phyloP scores from a whole-genome alignment of 1,140 invertebrate species.

The Mycetomoellerius zeteki region DNA sequence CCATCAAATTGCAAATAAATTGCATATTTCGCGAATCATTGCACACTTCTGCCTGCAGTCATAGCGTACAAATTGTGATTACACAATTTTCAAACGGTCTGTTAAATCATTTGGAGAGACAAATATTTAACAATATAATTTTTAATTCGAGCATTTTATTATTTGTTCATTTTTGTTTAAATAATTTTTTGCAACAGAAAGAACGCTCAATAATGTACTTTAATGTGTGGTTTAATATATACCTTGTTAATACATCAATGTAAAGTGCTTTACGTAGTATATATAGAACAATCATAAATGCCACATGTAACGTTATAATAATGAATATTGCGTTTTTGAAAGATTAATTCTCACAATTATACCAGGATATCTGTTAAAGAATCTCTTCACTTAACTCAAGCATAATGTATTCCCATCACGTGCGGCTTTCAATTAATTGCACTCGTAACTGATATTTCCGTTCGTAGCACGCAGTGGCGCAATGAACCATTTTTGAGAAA shows the following conservation, averaged over 20 bases:
- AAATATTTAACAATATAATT: constrained; percentile 12
- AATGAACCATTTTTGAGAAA: constrained; percentile 44
- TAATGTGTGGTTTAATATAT: background rate
- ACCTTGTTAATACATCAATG: background rate
- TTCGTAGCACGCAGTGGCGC: constrained; percentile 27
- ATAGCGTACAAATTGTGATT: background rate
- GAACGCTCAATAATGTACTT: background rate
- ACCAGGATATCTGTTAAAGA: constrained; percentile 38
- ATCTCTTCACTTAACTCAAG: constrained; percentile 52
- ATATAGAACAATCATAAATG: constrained; percentile 29
- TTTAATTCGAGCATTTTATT: background rate
- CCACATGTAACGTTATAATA: constrained; percentile 35
- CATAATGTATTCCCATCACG: constrained; percentile 56
- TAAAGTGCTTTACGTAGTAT: constrained; percentile 1
- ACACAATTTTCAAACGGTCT: background rate
- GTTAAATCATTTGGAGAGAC: background rate
- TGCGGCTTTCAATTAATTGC: constrained; percentile 59
- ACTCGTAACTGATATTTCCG: constrained; percentile 57
- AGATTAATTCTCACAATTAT: constrained; percentile 57
- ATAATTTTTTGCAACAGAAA: background rate
- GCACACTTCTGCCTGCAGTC: background rate
- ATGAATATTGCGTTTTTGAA: constrained; percentile 54
- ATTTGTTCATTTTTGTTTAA: background rate
- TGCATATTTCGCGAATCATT: background rate
- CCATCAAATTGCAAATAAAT: background rate